Evolutionary conservation across 92 coral and sea anemone species (phyloP), one percentile per base, ranked within the genome.

Genomic region (Paramuricea clavata): DNA sequence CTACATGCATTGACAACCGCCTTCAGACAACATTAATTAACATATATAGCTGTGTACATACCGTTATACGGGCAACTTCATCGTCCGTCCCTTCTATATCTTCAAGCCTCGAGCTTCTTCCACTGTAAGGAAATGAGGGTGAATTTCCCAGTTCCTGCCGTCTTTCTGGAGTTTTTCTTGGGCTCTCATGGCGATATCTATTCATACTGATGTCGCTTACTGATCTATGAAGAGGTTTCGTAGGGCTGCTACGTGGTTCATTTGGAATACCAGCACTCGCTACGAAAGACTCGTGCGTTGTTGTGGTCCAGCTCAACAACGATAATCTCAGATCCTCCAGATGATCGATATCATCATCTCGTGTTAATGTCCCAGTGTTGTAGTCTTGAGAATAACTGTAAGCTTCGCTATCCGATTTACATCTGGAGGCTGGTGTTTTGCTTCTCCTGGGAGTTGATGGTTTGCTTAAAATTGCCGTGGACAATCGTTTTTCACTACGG

Each of bases 251-350:
- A 21, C 23, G 25, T 6, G 13, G 13, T 9, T 54, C 62, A 5
- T 8, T 54, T 13, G 16, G 62, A 2, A 54, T 54, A 21, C 25
- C 23, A 54, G 25, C 62, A 54, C 54, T 47, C 10, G 15, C 54
- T 47, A 67, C 73, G n/a, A 30, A 67, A 2, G 28, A 36, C 28
- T 70, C 49, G 76, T 43, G 47, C 33, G 27, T 70, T 15, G 42
- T 36, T 70, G 49, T 30, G 32, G 79, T 16, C 30, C 59, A 41
- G 49, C 79, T 33, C 32, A 39, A 6, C 57, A 42, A 30, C 16
- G 59, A 39, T 23, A n/a, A 23, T 73, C 57, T 73, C 1, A 70
- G 76, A 70, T 70, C 76, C 49, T 70, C 76, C 49, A 70, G 49
- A 70, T 70, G 76, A 19, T 70, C 47, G 44, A 54, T 54, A 54